Percentiles rank a stretch among this genome's conserved stretches.
Conservation (phyloP, 2,797 vertebrate species). For the Columba guinea region DNA sequence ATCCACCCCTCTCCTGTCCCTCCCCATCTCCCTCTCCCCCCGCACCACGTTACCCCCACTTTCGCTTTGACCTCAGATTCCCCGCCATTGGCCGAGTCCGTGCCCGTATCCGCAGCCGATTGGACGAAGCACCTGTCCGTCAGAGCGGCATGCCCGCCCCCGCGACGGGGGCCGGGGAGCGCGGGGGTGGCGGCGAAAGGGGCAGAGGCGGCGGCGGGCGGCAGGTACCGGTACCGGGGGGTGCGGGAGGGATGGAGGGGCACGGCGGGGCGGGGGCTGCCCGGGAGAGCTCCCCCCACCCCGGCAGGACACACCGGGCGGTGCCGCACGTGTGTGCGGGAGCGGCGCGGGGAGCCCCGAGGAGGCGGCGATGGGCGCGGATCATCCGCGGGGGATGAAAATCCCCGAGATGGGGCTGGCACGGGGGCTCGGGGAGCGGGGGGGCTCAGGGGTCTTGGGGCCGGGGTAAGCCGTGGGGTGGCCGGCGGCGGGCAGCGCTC, state of each 20-base stretch:
- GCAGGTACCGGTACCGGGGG: not conserved
- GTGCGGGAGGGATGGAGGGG: not conserved
- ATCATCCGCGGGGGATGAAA: not conserved
- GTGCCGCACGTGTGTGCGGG: not conserved
- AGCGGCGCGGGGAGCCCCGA: not conserved
- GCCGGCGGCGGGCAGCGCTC: not conserved
- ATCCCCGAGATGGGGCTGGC: not conserved
- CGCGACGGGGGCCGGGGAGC: not conserved
- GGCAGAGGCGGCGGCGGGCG: not conserved
- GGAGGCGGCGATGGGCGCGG: not conserved
- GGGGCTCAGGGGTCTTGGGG: too few relatives aligned
- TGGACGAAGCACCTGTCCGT: not conserved
- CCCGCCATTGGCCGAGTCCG: not conserved
- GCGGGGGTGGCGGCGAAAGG: not conserved
- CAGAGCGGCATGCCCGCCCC: not conserved
- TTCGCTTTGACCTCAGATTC: not conserved
- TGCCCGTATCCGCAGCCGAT: not conserved
- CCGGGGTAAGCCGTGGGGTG: not conserved
- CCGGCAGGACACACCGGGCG: not conserved
- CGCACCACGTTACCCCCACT: not conserved
- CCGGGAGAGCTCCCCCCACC: rapidly evolving
- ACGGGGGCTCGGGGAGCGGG: too few relatives aligned
- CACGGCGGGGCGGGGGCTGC: not conserved
- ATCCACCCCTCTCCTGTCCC: not conserved
- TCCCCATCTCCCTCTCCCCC: not conserved